Conservation (phyloP, 1,140 invertebrate species). For the Lanistes nyassanus region DNA sequence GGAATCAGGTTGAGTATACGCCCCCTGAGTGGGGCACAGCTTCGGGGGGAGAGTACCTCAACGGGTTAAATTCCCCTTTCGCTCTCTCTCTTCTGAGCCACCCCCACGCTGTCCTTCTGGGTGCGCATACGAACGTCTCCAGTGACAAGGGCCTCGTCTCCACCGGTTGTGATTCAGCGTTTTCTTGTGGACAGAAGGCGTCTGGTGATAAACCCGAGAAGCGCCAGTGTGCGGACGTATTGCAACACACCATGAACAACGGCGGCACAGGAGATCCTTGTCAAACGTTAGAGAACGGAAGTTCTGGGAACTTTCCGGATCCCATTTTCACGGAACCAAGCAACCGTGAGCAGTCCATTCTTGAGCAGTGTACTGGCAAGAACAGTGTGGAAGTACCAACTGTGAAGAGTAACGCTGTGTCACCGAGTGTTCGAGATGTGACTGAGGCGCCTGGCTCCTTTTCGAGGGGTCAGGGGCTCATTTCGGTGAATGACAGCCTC, state of each 20-base stretch:
- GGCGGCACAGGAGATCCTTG: background rate
- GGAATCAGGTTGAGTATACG: slow-evolving; percentile 17
- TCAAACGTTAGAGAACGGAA: too few species aligned
- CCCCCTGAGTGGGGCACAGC: slow-evolving; percentile 13
- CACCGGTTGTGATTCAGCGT: background rate
- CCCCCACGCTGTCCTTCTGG: background rate
- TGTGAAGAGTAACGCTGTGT: too few species aligned
- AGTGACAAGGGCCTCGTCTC: background rate
- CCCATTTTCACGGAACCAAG: too few species aligned
- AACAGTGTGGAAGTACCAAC: too few species aligned
- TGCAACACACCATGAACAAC: background rate
- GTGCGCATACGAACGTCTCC: background rate
- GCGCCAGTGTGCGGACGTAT: background rate
- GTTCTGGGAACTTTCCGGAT: too few species aligned
- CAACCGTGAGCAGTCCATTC: too few species aligned
- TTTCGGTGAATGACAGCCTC: too few species aligned
- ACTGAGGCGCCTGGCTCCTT: too few species aligned
- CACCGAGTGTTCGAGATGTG: too few species aligned
- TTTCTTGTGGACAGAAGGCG: background rate
- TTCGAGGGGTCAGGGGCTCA: too few species aligned
- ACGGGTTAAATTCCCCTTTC: slow-evolving; percentile 19
- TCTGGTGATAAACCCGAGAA: background rate
- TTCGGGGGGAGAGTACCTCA: slow-evolving; percentile 14
- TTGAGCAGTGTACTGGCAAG: too few species aligned
- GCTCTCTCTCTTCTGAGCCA: background rate